These are phyloP conservation scores for Hippopotamus amphibius DNA, from an alignment of 2,113 vertebrate genomes.

Conservation along the genomic window DNA sequence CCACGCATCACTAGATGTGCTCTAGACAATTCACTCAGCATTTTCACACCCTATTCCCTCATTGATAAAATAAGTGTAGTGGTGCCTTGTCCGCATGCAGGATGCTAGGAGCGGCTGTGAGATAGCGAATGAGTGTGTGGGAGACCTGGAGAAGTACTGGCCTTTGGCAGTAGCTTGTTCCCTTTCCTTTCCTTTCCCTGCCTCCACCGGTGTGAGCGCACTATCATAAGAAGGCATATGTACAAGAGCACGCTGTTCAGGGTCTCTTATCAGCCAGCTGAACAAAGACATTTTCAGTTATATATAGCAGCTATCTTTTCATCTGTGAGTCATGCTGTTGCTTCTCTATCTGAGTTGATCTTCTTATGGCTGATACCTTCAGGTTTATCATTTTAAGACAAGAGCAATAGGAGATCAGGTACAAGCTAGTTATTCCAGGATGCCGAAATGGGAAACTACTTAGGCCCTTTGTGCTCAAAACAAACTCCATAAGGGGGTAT, in stretches of 20 bases:
- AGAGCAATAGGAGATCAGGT: background rate
- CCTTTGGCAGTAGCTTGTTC: background rate
- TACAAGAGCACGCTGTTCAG: background rate
- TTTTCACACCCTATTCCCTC: background rate
- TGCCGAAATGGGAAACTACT: background rate
- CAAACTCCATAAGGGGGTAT: background rate
- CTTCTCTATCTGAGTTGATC: slow-evolving; percentile 32
- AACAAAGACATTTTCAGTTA: slow-evolving; percentile 40
- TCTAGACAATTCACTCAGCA: background rate
- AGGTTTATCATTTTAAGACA: slow-evolving; percentile 46
- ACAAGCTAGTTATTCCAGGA: background rate
- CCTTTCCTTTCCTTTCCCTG: background rate
- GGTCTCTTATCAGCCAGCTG: slow-evolving; percentile 28
- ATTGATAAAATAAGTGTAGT: background rate
- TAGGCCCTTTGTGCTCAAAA: background rate
- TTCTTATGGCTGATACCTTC: slow-evolving; percentile 34
- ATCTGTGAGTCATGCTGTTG: slow-evolving; percentile 46
- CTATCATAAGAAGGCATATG: background rate
- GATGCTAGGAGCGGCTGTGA: background rate
- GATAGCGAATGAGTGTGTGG: background rate
- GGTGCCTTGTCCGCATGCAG: background rate
- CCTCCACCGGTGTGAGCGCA: background rate
- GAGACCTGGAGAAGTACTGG: background rate
- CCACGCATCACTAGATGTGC: background rate
- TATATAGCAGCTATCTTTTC: slow-evolving; percentile 42